Evolutionary conservation across 2,797 vertebrate genomes (phyloP).

Genomic region (Gymnoscopelus braueri): DNA sequence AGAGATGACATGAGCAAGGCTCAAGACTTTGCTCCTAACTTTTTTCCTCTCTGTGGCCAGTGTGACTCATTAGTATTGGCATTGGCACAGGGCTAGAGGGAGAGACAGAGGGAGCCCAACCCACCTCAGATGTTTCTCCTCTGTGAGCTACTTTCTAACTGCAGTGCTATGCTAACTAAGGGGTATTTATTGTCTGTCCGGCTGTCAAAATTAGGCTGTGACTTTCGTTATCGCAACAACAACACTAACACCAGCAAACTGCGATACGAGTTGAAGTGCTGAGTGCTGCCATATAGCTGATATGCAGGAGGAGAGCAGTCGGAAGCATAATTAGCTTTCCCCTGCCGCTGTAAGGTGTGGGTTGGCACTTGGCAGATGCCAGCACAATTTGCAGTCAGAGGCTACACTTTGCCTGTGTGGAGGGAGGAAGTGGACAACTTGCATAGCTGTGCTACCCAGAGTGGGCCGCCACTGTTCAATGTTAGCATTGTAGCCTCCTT

Average conservation of each 20-base stretch:
- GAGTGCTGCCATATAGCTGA: background rate
- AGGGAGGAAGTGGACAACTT: constrained; percentile 1
- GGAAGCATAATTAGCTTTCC: background rate
- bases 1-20: background rate
- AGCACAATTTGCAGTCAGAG: background rate
- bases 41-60: constrained; percentile 20
- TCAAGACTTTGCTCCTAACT: constrained; percentile 37
- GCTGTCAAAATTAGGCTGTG: constrained; percentile 8
- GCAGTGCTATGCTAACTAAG: constrained; percentile 4
- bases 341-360: background rate
- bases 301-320: background rate
- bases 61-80: constrained; percentile 39
- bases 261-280: background rate
- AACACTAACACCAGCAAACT: background rate
- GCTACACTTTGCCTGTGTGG: background rate
- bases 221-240: background rate
- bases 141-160: background rate
- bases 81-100: constrained; percentile 16
- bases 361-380: background rate
- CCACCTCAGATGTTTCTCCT: background rate
- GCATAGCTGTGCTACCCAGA: constrained; percentile 4
- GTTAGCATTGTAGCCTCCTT: constrained; percentile 33
- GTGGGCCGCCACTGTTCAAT: constrained; percentile 19
- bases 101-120: background rate
- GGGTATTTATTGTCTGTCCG: background rate